Evolutionary conservation across 2,797 vertebrate species (phyloP), one percentile per base, ranked within the genome.

Genomic region (Apogon hyalosoma): DNA sequence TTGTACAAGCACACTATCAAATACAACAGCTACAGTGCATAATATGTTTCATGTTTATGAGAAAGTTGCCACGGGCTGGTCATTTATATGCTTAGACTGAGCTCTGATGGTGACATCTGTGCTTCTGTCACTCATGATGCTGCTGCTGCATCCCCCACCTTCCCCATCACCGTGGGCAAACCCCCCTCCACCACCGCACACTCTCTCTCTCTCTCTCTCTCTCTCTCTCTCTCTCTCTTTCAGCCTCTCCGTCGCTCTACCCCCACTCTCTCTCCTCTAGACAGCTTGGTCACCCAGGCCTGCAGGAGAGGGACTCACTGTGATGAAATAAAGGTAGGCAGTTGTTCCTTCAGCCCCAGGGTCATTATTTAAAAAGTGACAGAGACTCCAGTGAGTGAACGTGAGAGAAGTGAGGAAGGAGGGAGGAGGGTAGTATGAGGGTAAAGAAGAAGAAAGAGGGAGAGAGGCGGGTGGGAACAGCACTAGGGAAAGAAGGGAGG

Each of bases 361-460:
- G 94, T 96, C 96, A 98, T 98, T 96, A 97, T 96, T 97, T 97
- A 96, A 94, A 94, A 93, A 91, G 92, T 92, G 88, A 87, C 92
- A 90, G 90, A 91, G 90, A 89, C 89, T 92, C 86, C 79, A 85
- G 85, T 86, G 85, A 91, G 91, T 83, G 85, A 88, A 89, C 46
- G 82, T 84, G 78, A 88, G 90, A 80, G 84, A 89, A 83, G 86
- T 79, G 73, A 82, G 87, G 82, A 85, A 71, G 70, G 70, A 83
- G 69, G 63, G 69, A 63, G 63, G 69, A 63, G 73, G 60, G 51
- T 12, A 28, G 12, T 8, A 16, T 24, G 49, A 47, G n/a, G 48
- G 63, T 14, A 50, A 63, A 5, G n/a, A 64, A 24, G 33, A 56
- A 61, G 85, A 73, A 54, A 53, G 38, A 64, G 70, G 64, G 51